Evolutionary conservation across 2,113 vertebrate species (phyloP).

Genomic region (Alligator mississippiensis): DNA sequence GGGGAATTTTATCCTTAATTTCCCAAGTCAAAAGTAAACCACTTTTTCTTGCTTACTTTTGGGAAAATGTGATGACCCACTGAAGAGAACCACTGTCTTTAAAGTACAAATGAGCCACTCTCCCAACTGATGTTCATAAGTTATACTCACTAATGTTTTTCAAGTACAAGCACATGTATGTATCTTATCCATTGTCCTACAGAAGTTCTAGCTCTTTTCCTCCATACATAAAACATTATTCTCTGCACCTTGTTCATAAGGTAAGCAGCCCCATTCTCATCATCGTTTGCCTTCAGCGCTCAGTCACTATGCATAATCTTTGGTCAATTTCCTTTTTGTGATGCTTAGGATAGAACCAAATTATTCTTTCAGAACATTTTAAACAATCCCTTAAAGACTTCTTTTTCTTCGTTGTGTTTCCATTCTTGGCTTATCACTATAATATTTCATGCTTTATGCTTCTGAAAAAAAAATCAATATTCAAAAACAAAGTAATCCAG

Average conservation of each 20-base stretch:
- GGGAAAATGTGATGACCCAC: background rate
- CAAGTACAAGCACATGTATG: background rate
- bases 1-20: background rate
- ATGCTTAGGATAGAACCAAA: constrained; percentile 67
- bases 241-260: background rate
- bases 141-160: background rate
- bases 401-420: constrained; percentile 63
- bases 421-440: constrained; percentile 68
- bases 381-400: constrained; percentile 63
- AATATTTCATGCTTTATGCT: constrained; percentile 74
- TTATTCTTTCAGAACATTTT: constrained; percentile 56
- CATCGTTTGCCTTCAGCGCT: constrained; percentile 11
- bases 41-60: background rate
- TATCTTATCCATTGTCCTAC: background rate
- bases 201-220: constrained; percentile 1
- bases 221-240: background rate
- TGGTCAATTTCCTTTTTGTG: constrained; percentile 52
- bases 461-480: constrained; percentile 68
- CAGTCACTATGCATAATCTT: constrained; percentile 58
- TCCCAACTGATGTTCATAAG: background rate
- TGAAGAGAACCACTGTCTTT: background rate
- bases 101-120: background rate
- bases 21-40: background rate
- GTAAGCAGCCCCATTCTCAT: background rate
- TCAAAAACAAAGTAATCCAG: constrained; percentile 75